phyloP scores from a whole-genome alignment of 2,888 invertebrate genomes.

The Caenorhabditis wallacei region DNA sequence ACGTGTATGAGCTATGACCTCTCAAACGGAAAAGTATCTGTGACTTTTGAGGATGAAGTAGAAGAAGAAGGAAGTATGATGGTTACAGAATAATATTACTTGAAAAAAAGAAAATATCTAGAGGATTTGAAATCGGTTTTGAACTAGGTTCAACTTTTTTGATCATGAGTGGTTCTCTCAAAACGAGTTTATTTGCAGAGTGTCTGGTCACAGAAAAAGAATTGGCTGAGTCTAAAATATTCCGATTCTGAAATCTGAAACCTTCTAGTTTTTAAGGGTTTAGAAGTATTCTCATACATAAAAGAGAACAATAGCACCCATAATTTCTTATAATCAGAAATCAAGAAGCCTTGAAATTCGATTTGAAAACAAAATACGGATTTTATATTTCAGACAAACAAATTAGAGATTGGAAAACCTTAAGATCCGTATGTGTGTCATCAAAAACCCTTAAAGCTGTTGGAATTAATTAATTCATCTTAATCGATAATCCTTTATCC shows the following conservation, averaged over 20 bases:
- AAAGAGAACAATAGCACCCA: too few relatives aligned
- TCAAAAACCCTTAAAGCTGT: not conserved
- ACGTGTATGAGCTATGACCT: slow-evolving; percentile 24
- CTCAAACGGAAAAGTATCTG: slow-evolving; percentile 15
- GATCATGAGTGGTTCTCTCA: not conserved
- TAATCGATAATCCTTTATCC: not conserved
- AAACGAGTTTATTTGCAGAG: slow-evolving; percentile 23
- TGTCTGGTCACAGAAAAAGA: slow-evolving; percentile 5
- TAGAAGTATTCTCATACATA: too few relatives aligned
- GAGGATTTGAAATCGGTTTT: too few relatives aligned
- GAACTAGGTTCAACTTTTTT: not conserved
- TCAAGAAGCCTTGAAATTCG: not conserved
- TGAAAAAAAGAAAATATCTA: too few relatives aligned
- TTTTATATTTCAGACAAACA: not conserved
- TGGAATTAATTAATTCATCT: not conserved
- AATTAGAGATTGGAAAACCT: not conserved
- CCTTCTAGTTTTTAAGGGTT: slow-evolving; percentile 12
- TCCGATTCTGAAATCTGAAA: slow-evolving; percentile 31
- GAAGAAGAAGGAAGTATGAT: not conserved
- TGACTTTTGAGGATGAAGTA: not conserved
- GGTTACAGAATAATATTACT: not conserved
- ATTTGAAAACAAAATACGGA: not conserved
- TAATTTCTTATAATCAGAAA: not conserved
- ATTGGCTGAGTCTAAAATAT: slow-evolving; percentile 7
- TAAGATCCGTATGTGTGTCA: not conserved